A percentile compares a stretch with the other conserved stretches of the same genome.
Evolutionary conservation across 2,888 invertebrate species (phyloP).

Genomic region (Syrphus vitripennis): DNA sequence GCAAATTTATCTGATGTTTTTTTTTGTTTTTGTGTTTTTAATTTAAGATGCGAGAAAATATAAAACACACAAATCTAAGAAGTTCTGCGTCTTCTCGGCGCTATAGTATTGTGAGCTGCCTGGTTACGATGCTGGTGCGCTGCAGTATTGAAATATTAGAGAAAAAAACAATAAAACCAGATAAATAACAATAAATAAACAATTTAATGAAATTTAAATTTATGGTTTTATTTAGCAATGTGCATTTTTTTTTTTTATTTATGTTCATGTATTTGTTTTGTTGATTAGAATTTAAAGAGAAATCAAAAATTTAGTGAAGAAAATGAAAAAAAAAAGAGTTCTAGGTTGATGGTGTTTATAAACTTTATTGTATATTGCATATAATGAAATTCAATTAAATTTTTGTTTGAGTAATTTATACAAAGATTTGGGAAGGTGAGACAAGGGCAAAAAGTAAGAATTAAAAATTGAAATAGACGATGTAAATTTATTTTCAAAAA

Average conservation of each 20-base stretch:
- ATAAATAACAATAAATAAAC: constrained; percentile 53
- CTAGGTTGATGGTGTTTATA: neutral
- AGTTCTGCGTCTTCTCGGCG: constrained; percentile 45
- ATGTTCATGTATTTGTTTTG: constrained; percentile 42
- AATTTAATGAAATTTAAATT: constrained; percentile 55
- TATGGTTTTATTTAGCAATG: constrained; percentile 42
- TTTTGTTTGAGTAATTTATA: too few relatives aligned
- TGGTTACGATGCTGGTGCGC: neutral
- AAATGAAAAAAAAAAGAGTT: neutral
- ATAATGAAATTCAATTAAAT: neutral
- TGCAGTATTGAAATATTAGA: constrained; percentile 18
- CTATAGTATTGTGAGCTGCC: neutral
- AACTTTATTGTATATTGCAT: neutral
- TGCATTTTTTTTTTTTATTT: constrained; percentile 20
- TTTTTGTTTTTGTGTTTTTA: neutral
- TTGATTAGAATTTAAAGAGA: constrained; percentile 35
- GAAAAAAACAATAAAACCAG: constrained; percentile 14
- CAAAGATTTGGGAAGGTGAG: too few relatives aligned
- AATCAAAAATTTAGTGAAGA: constrained; percentile 10
- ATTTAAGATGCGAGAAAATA: neutral
- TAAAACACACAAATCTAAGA: neutral
- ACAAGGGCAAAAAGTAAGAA: too few relatives aligned
- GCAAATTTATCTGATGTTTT: constrained; percentile 6
- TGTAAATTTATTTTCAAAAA: too few relatives aligned
- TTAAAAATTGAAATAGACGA: too few relatives aligned